Base-by-base conservation (phyloP, 2,888 invertebrate species). In the Polydrusus pterygomalis region DNA sequence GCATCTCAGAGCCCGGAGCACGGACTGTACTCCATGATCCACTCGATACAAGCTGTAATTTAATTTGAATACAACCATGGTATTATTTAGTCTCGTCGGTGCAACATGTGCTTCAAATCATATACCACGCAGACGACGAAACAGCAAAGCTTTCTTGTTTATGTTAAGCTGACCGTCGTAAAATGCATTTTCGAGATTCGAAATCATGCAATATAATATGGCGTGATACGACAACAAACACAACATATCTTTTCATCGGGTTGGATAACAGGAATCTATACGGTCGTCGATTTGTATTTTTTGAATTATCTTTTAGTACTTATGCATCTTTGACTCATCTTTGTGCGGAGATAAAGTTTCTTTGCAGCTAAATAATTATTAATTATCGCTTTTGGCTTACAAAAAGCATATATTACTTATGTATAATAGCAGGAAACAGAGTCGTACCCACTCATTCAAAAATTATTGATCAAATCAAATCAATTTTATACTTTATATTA, bases 91-190 rank as follows among this genome's bases (percentile, higher is more conserved):
- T 77, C 67, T 68, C 77, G 77, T 77, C 75, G 77, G 77, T 80
- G 82, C 82, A 84, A 84, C 84, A 84, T 84, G 83, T 84, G 84
- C 84, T 83, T 83, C 84, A 83, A 84, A 84, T 84, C 84, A 84
- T 84, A 84, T 81, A 83, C 80, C 83, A 82, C 83, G 82, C 78
- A 80, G 80, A 80, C 77, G 74, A 81, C 78, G 80, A 81, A 80
- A 83, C 83, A 81, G 80, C 82, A 77, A 81, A 82, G 82, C 84
- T 82, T 82, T 83, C 84, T 84, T 83, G 84, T 84, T 83, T 82
- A 81, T 82, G 82, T 80, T 81, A 80, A 82, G 80, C 81, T 80
- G 78, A 79, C 81, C 82, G 79, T 82, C 82, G 80, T 82, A 83
- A 83, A 82, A 79, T 81, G 81, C 80, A 82, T 83, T 84, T 83